Evolutionary conservation across 2,797 vertebrate genomes (phyloP).

Genomic region (Siniperca scherzeri): DNA sequence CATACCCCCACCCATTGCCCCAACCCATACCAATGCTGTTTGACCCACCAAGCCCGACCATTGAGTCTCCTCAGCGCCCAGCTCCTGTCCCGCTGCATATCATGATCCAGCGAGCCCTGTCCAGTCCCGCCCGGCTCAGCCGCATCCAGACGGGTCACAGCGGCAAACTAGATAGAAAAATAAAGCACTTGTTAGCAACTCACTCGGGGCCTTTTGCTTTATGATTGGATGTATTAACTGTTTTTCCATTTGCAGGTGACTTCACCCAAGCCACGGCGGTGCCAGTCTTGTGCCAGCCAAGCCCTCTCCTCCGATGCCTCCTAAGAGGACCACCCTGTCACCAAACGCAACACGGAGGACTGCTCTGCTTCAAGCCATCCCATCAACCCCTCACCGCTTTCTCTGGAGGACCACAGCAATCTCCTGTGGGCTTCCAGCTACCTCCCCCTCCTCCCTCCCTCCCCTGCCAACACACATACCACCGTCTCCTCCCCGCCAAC

Average conservation of each 20-base stretch:
- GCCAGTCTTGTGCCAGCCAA: slow-evolving; percentile 86
- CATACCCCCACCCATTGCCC: slow-evolving; percentile 84
- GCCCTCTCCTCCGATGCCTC: slow-evolving; percentile 95
- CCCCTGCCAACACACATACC: slow-evolving; percentile 89
- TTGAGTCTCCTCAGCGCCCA: slow-evolving; percentile 83
- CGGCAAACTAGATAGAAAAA: slow-evolving; percentile 35
- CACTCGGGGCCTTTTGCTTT: slow-evolving; percentile 14
- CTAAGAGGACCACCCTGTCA: slow-evolving; percentile 91
- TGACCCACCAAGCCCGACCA: slow-evolving; percentile 84
- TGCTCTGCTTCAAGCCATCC: slow-evolving; percentile 60
- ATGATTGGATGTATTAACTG: slow-evolving; percentile 5
- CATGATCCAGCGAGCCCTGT: slow-evolving; percentile 96
- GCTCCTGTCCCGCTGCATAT: slow-evolving; percentile 93
- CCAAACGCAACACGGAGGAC: slow-evolving; percentile 83
- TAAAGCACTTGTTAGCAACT: slow-evolving; percentile 21
- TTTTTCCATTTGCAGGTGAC: slow-evolving; percentile 86
- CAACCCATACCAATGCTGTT: slow-evolving; percentile 83
- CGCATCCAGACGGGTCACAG: slow-evolving; percentile 87
- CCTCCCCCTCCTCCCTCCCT: slow-evolving; percentile 84
- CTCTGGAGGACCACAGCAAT: slow-evolving; percentile 81
- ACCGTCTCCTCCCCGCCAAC: slow-evolving; percentile 86
- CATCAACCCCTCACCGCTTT: slow-evolving; percentile 66
- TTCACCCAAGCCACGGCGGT: slow-evolving; percentile 88
- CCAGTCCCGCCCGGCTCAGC: slow-evolving; percentile 90
- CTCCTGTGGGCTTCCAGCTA: slow-evolving; percentile 83